A percentile compares a stretch with the other conserved stretches of the same genome.
Evolutionary conservation across 2,113 vertebrate species (phyloP).

Genomic region (Isichthys henryi): DNA sequence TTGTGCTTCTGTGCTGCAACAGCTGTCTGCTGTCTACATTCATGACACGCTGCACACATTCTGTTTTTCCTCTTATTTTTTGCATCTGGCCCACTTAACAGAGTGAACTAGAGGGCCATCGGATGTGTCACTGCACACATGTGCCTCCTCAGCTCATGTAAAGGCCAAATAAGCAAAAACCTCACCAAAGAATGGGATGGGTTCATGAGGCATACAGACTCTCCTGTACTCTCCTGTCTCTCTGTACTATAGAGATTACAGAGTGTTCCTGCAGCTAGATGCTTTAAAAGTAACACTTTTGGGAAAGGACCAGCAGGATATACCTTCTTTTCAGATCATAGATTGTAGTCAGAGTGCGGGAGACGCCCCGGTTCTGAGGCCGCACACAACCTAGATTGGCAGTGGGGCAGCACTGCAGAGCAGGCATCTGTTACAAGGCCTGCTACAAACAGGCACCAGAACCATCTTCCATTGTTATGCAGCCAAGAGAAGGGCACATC

Average conservation of each 20-base stretch:
- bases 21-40: background rate
- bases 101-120: background rate
- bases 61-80: background rate
- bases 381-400: background rate
- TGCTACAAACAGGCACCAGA: background rate
- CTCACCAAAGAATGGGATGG: background rate
- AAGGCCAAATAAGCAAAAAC: background rate
- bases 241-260: constrained; percentile 15
- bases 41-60: background rate
- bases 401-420: background rate
- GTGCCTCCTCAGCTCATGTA: background rate
- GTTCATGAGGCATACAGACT: background rate
- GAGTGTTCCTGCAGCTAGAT: constrained; percentile 59
- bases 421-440: background rate
- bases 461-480: background rate
- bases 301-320: constrained; percentile 50
- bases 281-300: constrained; percentile 55
- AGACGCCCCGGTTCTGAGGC: background rate
- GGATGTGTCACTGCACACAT: background rate
- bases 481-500: background rate
- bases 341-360: constrained; percentile 17
- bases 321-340: constrained; percentile 58
- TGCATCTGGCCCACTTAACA: background rate
- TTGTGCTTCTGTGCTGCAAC: background rate
- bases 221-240: too few relatives aligned